These are phyloP conservation scores for Amphiprion clarkii DNA, from an alignment of 2,797 vertebrate genomes.

Conservation along the genomic window DNA sequence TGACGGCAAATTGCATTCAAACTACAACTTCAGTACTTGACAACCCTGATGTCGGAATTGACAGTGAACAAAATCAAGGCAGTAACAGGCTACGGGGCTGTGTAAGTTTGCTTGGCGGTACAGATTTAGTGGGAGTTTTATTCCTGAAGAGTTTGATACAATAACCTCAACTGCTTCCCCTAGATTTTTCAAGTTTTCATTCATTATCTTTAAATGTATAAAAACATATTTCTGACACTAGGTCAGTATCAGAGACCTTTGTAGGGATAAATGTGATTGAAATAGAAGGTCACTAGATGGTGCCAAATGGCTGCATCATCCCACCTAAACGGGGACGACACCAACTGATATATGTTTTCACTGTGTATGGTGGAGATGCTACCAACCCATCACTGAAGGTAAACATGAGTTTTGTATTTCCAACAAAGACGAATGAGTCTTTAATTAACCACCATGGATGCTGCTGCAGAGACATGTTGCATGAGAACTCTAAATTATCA, in stretches of 20 bases:
- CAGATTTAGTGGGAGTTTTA: background rate
- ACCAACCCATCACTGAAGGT: background rate
- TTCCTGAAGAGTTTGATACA: too few relatives aligned
- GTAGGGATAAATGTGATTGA: slow-evolving; percentile 40
- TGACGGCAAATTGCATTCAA: background rate
- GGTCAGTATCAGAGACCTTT: background rate
- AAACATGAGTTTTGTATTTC: background rate
- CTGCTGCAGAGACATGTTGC: background rate
- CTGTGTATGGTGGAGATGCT: background rate
- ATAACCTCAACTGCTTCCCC: background rate
- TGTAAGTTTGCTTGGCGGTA: background rate
- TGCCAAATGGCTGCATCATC: slow-evolving; percentile 55
- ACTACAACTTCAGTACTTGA: background rate
- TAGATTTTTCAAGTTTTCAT: background rate
- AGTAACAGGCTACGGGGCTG: background rate
- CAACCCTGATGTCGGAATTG: background rate
- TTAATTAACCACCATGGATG: background rate
- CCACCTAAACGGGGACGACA: background rate
- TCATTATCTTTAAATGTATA: background rate
- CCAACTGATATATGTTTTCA: background rate
- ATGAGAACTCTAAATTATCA: background rate
- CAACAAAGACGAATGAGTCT: background rate
- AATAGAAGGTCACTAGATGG: slow-evolving; percentile 73
- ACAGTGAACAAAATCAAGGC: background rate
- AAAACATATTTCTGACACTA: background rate